Percentiles rank a stretch among this genome's conserved stretches.
Conservation (phyloP, 1,140 invertebrate species). For the Micrasema longulum region DNA sequence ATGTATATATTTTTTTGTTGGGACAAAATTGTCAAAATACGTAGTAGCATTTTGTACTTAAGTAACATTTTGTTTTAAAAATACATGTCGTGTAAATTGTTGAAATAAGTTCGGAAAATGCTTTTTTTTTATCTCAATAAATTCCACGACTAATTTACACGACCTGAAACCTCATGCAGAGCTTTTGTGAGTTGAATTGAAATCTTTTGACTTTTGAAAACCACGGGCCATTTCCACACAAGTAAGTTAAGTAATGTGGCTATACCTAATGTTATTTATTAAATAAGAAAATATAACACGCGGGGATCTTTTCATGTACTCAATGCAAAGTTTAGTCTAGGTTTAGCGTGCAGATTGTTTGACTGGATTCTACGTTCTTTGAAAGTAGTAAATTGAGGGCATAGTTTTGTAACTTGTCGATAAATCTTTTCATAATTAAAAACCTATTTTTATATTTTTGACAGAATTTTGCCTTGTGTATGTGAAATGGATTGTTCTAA, state of each 20-base stretch:
- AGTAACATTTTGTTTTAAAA: too few relatives aligned
- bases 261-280: conserved; percentile 50
- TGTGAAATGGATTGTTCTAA: conserved; percentile 39
- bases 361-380: conserved; percentile 1
- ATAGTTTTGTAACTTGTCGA: conserved; percentile 4
- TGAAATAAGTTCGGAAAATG: too few relatives aligned
- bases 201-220: conserved; percentile 26
- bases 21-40: too few relatives aligned
- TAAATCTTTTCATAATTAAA: conserved; percentile 6
- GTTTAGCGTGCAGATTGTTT: conserved; percentile 8
- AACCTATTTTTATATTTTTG: conserved; percentile 10
- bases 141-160: not conserved
- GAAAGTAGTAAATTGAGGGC: conserved; percentile 7
- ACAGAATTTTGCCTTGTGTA: conserved; percentile 39
- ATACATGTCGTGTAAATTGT: too few relatives aligned
- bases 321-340: conserved; percentile 34
- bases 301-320: conserved; percentile 39
- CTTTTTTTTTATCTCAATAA: too few relatives aligned
- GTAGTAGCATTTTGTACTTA: too few relatives aligned
- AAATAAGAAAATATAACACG: conserved; percentile 29
- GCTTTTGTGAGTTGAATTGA: conserved; percentile 25
- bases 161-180: conserved; percentile 7
- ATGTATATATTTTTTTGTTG: conserved; percentile 3
- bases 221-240: conserved; percentile 9
- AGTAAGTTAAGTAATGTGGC: conserved; percentile 20